phyloP scores from a whole-genome alignment of 2,888 invertebrate species.

The Epirrhoe tristata region DNA sequence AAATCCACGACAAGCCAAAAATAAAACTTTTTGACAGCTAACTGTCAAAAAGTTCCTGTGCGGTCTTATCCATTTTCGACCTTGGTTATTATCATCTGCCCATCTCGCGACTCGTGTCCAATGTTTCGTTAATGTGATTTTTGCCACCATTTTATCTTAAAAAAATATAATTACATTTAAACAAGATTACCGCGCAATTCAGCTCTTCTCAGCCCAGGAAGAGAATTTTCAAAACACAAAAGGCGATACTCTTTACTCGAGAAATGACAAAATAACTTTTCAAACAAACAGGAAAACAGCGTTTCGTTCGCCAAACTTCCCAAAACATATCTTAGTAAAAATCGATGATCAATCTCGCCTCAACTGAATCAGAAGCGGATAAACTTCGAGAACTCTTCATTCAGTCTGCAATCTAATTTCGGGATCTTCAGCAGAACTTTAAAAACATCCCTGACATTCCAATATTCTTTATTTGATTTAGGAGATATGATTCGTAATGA shows the following conservation, averaged over 20 bases:
- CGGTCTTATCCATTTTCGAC: no score
- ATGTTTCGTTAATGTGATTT: no score
- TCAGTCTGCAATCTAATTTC: slow-evolving; percentile 55
- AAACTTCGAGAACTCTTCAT: slow-evolving; percentile 48
- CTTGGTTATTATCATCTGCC: no score
- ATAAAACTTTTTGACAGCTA: neutral
- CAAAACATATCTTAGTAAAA: slow-evolving; percentile 45
- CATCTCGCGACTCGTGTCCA: no score
- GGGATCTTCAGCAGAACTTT: slow-evolving; percentile 48
- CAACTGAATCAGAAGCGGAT: slow-evolving; percentile 42
- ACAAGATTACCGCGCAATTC: neutral
- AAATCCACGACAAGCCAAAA: neutral
- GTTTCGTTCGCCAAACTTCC: slow-evolving; percentile 28
- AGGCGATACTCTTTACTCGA: neutral
- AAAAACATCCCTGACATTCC: slow-evolving; percentile 43
- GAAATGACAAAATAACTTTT: slow-evolving; percentile 12
- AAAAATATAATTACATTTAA: no score
- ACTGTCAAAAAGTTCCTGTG: no score
- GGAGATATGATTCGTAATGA: neutral
- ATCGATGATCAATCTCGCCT: slow-evolving; percentile 47
- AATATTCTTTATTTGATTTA: slow-evolving; percentile 24
- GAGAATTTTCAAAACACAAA: neutral
- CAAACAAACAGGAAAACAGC: slow-evolving; percentile 14
- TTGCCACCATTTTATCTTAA: no score
- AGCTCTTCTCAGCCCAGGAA: neutral